Percentiles rank a stretch among this genome's conserved stretches.
phyloP scores from a whole-genome alignment of 2,888 invertebrate genomes.

The Caenorhabditis sp. region DNA sequence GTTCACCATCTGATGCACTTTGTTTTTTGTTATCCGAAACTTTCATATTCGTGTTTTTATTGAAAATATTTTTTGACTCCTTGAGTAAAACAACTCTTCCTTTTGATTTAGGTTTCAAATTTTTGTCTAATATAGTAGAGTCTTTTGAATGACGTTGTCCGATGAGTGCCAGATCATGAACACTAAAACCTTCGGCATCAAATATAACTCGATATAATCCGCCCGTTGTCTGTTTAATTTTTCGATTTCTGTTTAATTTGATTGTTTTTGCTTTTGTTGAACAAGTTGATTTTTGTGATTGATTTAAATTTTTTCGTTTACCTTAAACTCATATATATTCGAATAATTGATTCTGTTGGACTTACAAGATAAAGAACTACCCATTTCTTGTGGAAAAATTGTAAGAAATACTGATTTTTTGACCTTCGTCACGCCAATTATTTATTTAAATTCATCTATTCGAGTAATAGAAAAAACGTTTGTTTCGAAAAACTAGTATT shows the following conservation, averaged over 20 bases:
- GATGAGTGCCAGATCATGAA: slow-evolving; percentile 29
- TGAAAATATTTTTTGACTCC: background rate
- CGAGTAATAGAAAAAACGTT: slow-evolving; percentile 4
- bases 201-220: slow-evolving; percentile 5
- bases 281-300: background rate
- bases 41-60: background rate
- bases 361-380: background rate
- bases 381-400: background rate
- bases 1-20: background rate
- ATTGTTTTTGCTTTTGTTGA: background rate
- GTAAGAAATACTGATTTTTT: background rate
- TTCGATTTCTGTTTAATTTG: background rate
- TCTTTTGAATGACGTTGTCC: slow-evolving; percentile 14
- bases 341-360: background rate
- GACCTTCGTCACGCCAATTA: slow-evolving; percentile 8
- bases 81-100: background rate
- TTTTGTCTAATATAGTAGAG: background rate
- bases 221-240: background rate
- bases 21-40: background rate
- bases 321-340: background rate
- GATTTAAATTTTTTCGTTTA: background rate
- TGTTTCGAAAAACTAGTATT: slow-evolving; percentile 7
- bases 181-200: slow-evolving; percentile 32
- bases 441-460: slow-evolving; percentile 4
- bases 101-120: background rate